Conservation (phyloP, 2,113 vertebrate species). For the Clupea harengus region DNA sequence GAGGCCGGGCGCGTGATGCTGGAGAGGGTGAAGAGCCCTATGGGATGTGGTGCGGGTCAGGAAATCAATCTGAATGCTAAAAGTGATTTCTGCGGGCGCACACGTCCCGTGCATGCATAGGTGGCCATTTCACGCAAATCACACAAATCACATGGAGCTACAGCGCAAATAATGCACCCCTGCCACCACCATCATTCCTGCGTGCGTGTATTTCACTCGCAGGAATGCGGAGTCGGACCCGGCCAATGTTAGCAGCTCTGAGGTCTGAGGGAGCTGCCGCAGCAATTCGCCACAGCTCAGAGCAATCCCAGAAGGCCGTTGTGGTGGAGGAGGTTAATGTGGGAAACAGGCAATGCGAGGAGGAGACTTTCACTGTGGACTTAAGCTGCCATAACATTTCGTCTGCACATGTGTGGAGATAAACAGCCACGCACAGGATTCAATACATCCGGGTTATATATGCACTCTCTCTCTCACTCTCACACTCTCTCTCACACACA, state of each 20-base stretch:
- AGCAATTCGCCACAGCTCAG: slow-evolving; percentile 21
- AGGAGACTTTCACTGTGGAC: neutral
- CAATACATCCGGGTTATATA: neutral
- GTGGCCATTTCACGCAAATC: slow-evolving; percentile 43
- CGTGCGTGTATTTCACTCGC: neutral
- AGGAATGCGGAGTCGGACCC: neutral
- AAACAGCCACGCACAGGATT: neutral
- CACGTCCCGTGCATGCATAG: neutral
- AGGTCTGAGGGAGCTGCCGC: neutral
- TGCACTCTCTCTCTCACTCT: neutral
- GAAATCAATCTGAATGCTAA: slow-evolving; percentile 29
- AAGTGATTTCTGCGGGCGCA: slow-evolving; percentile 19
- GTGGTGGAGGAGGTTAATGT: slow-evolving; percentile 19
- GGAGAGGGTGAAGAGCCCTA: slow-evolving; percentile 8
- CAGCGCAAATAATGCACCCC: neutral
- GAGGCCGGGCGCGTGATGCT: neutral
- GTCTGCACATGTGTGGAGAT: neutral
- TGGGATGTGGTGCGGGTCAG: neutral
- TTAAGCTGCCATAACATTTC: neutral
- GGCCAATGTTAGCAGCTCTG: neutral
- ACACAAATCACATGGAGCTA: slow-evolving; percentile 29
- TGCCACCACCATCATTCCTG: neutral
- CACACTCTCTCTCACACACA: neutral
- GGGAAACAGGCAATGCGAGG: slow-evolving; percentile 14
- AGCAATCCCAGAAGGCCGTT: neutral